Percentiles rank a stretch among this genome's conserved stretches.
These are phyloP conservation scores for Aplochiton taeniatus DNA, from an alignment of 2,797 vertebrate species.

Conservation along the genomic window DNA sequence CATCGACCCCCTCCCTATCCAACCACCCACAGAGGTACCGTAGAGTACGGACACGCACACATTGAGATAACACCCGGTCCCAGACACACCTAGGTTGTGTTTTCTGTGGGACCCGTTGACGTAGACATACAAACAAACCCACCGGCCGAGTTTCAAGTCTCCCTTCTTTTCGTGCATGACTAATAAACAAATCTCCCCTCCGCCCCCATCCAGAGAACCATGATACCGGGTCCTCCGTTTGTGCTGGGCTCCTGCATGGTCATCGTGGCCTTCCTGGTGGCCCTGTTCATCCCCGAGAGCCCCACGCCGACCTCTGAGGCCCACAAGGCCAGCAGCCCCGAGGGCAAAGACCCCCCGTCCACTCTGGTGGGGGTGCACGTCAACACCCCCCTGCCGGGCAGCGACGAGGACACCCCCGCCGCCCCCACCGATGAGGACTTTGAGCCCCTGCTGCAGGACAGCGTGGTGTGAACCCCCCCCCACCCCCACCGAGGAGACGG, in stretches of 20 bases:
- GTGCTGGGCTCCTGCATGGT: conserved; percentile 89
- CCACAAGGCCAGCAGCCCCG: conserved; percentile 65
- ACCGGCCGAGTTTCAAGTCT: no score
- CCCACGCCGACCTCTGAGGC: conserved; percentile 49
- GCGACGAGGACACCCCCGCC: conserved; percentile 86
- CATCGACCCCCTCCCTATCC: conserved; percentile 66
- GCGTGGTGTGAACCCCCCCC: conserved; percentile 73
- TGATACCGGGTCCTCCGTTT: conserved; percentile 93
- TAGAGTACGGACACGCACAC: not conserved
- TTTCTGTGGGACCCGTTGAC: no score
- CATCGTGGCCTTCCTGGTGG: conserved; percentile 88
- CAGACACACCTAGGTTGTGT: no score
- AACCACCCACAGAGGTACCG: conserved; percentile 76
- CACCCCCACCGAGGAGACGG: not conserved
- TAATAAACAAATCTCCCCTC: no score
- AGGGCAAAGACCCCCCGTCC: conserved; percentile 76
- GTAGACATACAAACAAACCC: no score
- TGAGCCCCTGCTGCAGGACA: conserved; percentile 91
- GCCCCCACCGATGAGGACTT: conserved; percentile 81
- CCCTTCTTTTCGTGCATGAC: no score
- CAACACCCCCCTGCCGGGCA: conserved; percentile 77
- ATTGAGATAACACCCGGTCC: no score
- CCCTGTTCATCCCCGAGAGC: conserved; percentile 91
- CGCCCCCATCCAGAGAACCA: conserved; percentile 59
- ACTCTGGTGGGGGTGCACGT: conserved; percentile 75